These are phyloP conservation scores for Spea multiplicata DNA, from an alignment of 2,113 vertebrate genomes.

Conservation along the genomic window DNA sequence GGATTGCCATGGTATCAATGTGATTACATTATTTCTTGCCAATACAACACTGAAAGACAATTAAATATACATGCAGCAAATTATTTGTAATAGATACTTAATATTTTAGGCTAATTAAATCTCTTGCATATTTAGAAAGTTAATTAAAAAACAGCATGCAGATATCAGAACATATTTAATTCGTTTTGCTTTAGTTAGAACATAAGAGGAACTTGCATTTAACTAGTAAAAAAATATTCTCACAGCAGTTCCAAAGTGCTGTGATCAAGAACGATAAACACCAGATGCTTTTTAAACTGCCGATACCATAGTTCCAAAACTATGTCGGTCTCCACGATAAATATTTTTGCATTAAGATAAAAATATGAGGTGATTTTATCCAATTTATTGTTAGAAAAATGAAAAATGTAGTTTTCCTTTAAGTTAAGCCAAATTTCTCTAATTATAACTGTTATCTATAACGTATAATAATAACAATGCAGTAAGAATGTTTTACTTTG, in stretches of 20 bases:
- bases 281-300: background rate
- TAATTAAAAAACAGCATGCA: slow-evolving; percentile 2
- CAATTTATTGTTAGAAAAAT: background rate
- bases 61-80: slow-evolving; percentile 1
- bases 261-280: background rate
- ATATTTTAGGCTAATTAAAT: background rate
- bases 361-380: background rate
- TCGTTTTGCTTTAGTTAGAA: background rate
- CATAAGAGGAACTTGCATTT: background rate
- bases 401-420: too few relatives aligned
- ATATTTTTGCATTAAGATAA: background rate
- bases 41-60: background rate
- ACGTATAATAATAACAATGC: too few relatives aligned
- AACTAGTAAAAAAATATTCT: background rate
- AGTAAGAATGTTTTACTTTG: too few relatives aligned
- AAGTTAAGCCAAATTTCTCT: too few relatives aligned
- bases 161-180: background rate
- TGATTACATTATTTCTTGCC: background rate
- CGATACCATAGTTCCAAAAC: background rate
- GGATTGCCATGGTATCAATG: background rate
- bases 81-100: slow-evolving; percentile 1
- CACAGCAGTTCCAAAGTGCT: background rate
- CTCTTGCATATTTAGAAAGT: background rate
- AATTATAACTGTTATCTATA: too few relatives aligned
- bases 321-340: background rate